These are phyloP conservation scores for Drosophila atroscutellata DNA, from an alignment of 2,888 invertebrate genomes.

Conservation along the genomic window DNA sequence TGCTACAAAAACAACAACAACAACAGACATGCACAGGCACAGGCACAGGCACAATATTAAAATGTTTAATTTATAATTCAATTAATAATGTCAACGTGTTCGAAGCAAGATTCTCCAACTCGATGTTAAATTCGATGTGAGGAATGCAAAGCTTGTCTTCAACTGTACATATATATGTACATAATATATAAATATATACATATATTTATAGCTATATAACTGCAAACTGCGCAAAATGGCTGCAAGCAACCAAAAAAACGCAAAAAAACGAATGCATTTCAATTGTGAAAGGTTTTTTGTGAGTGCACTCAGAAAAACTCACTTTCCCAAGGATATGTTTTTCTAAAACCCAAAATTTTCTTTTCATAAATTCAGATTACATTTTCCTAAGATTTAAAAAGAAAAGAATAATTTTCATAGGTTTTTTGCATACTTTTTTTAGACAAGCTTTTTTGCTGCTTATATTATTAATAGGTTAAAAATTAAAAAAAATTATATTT, in stretches of 20 bases:
- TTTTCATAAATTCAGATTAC: neutral
- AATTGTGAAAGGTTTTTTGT: constrained; percentile 23
- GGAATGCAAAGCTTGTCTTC: constrained; percentile 32
- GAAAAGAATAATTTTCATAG: neutral
- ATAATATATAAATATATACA: neutral
- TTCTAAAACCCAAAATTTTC: neutral
- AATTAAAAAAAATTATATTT: neutral
- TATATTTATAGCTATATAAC: neutral
- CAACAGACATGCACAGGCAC: constrained; percentile 27
- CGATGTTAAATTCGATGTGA: constrained; percentile 5
- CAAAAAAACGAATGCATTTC: constrained; percentile 29
- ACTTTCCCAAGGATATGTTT: neutral
- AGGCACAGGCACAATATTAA: constrained; percentile 69
- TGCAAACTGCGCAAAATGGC: neutral
- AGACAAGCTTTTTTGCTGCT: neutral
- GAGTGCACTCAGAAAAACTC: neutral
- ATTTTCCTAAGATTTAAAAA: neutral
- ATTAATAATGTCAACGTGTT: constrained; percentile 81
- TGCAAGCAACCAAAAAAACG: neutral
- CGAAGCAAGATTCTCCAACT: constrained; percentile 23
- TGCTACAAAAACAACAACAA: neutral
- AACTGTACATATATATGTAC: neutral
- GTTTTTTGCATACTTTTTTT: neutral
- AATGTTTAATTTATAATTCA: constrained; percentile 84
- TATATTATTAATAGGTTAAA: neutral